Percentiles rank a stretch among this genome's conserved stretches.
Conservation (phyloP, 1,140 invertebrate genomes). For the Acromyrmex charruanus region DNA sequence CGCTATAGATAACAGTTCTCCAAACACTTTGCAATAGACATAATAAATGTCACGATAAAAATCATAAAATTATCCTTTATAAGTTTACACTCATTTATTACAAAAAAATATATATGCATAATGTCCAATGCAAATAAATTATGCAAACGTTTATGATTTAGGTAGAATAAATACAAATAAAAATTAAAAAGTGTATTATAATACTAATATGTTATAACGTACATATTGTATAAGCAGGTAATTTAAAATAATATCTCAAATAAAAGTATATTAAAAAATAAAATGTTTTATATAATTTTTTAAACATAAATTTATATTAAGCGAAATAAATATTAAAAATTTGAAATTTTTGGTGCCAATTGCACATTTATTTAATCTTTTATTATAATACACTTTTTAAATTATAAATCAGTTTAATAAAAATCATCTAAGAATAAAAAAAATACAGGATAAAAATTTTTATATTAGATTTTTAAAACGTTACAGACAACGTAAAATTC, state of each 20-base stretch:
- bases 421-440: background rate
- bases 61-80: background rate
- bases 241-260: background rate
- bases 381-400: too few relatives aligned
- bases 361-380: background rate
- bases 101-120: background rate
- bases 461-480: background rate
- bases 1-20: background rate
- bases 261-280: background rate
- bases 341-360: background rate
- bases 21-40: background rate
- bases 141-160: background rate
- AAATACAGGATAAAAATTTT: background rate
- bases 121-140: background rate
- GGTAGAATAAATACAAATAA: background rate
- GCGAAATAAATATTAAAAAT: background rate
- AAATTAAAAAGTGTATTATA: background rate
- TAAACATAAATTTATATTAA: background rate
- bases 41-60: background rate
- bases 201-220: too few relatives aligned
- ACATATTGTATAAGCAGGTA: background rate
- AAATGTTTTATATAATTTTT: background rate
- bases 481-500: background rate
- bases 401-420: conserved; percentile 12
- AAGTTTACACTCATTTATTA: background rate